Conservation (phyloP, 2,113 vertebrate genomes). For the Ellobius talpinus region DNA sequence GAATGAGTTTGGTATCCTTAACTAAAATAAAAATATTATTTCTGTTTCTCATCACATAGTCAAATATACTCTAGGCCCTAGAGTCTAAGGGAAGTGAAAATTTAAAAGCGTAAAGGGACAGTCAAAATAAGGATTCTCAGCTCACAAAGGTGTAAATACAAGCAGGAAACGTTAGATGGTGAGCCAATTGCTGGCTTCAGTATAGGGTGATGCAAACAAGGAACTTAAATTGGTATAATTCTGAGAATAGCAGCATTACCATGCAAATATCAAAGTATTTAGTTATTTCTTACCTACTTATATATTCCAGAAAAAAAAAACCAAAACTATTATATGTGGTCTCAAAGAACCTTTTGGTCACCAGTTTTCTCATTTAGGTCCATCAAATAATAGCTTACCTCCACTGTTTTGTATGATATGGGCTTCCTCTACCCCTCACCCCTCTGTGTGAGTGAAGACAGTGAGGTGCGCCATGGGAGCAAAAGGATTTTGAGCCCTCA, state of each 20-base stretch:
- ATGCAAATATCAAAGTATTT: not conserved
- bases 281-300: not conserved
- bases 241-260: not conserved
- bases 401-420: not conserved
- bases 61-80: not conserved
- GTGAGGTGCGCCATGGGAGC: not conserved
- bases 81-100: not conserved
- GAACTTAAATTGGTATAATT: not conserved
- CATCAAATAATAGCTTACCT: not conserved
- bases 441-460: not conserved
- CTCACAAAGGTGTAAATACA: not conserved
- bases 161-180: not conserved
- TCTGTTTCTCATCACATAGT: not conserved
- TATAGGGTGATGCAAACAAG: not conserved
- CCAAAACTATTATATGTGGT: not conserved
- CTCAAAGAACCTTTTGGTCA: not conserved
- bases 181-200: not conserved
- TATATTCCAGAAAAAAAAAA: not conserved
- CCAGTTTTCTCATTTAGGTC: not conserved
- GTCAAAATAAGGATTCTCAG: not conserved
- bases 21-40: slow-evolving; percentile 27
- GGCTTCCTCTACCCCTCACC: not conserved
- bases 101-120: not conserved
- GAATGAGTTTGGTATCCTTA: not conserved
- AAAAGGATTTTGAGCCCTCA: not conserved